Conservation (phyloP, 2,113 vertebrate genomes). For the Dicrurus megarhynchus region DNA sequence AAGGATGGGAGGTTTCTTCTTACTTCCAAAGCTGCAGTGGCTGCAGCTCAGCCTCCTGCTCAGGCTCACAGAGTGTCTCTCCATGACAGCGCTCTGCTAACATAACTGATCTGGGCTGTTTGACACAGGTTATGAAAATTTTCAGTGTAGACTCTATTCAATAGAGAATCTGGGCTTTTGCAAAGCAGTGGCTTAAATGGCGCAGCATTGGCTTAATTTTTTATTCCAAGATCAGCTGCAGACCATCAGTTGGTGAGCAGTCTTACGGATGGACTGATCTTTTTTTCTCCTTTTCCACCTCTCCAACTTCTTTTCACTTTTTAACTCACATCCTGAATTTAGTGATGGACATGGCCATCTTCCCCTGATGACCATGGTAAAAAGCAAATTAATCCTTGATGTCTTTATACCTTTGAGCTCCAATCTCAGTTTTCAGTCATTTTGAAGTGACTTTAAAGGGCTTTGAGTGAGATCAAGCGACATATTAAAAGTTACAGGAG, state of each 20-base stretch:
- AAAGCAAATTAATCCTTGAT: neutral
- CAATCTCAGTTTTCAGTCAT: neutral
- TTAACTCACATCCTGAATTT: neutral
- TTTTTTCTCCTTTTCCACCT: neutral
- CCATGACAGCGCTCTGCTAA: neutral
- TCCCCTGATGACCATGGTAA: neutral
- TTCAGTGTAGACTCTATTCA: neutral
- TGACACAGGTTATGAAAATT: neutral
- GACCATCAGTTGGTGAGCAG: neutral
- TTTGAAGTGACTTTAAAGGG: neutral
- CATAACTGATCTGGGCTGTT: neutral
- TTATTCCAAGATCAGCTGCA: neutral
- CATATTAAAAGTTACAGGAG: neutral
- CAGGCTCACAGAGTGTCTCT: neutral
- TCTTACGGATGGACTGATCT: no score
- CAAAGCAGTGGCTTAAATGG: neutral
- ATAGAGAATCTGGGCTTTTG: neutral
- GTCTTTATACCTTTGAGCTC: neutral
- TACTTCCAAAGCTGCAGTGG: neutral
- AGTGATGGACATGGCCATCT: neutral
- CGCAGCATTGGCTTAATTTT: neutral
- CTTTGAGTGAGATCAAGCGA: neutral
- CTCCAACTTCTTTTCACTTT: neutral
- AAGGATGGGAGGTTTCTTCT: neutral
- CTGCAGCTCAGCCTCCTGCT: neutral